Evolutionary conservation across 2,888 invertebrate genomes (phyloP).

Genomic region (Andrena haemorrhoa): DNA sequence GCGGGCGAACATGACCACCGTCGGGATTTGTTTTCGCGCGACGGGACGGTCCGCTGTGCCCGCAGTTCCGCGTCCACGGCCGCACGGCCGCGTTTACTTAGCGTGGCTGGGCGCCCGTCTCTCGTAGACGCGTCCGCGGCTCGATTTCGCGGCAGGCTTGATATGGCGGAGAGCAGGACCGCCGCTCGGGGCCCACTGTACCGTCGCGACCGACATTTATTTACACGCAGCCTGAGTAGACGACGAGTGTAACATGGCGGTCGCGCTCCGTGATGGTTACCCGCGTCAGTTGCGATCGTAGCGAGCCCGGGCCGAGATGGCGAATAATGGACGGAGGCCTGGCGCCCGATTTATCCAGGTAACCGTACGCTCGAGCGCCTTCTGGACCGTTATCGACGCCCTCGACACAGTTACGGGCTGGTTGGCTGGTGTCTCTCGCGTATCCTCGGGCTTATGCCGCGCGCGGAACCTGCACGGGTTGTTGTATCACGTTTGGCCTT

Average conservation of each 20-base stretch:
- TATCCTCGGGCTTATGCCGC: constrained; percentile 5
- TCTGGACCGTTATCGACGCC: constrained; percentile 10
- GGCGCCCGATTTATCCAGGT: constrained; percentile 78
- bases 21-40: constrained; percentile 51
- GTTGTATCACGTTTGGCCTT: constrained; percentile 32
- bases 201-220: constrained; percentile 50
- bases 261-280: constrained; percentile 80
- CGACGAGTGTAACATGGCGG: constrained; percentile 80
- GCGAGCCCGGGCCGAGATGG: constrained; percentile 64
- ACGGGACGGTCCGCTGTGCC: constrained; percentile 32
- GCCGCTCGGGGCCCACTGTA: constrained; percentile 18
- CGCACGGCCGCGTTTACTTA: constrained; percentile 31
- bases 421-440: constrained; percentile 12
- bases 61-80: constrained; percentile 36
- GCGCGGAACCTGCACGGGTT: constrained; percentile 18
- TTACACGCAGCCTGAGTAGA: constrained; percentile 54
- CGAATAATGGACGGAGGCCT: constrained; percentile 73
- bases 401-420: background rate
- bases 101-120: constrained; percentile 32
- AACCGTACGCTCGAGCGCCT: constrained; percentile 48
- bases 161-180: constrained; percentile 32
- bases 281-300: constrained; percentile 74
- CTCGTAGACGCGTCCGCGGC: constrained; percentile 15
- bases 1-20: constrained; percentile 39
- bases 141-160: background rate